Evolutionary conservation across 2,797 vertebrate species (phyloP).

Genomic region (Pangasius krempfi): DNA sequence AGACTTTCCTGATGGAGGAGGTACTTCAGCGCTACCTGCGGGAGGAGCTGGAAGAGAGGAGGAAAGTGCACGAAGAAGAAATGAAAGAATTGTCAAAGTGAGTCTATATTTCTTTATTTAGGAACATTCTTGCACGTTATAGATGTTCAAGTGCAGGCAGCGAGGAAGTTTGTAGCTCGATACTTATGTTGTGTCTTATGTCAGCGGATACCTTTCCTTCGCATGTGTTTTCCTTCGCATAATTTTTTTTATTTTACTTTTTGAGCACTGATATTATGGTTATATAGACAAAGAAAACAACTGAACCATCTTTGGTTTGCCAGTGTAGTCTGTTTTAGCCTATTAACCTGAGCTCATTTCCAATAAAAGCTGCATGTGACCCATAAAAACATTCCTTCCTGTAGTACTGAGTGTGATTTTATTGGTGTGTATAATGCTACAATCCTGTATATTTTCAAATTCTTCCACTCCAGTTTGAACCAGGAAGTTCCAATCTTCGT

Average conservation of each 20-base stretch:
- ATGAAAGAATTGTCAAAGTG: constrained; percentile 92
- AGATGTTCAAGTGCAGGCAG: neutral
- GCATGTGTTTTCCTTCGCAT: too few species aligned
- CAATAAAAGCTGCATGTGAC: neutral
- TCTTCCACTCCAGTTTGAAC: constrained; percentile 78
- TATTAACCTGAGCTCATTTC: neutral
- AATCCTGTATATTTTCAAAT: neutral
- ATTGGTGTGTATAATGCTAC: neutral
- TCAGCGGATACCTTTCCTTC: neutral
- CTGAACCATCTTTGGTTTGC: neutral
- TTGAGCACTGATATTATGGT: neutral
- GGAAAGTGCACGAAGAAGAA: constrained; percentile 90
- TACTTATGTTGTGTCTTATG: too few species aligned
- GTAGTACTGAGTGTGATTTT: neutral
- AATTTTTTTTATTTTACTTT: neutral
- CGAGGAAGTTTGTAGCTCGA: neutral
- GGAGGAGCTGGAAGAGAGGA: constrained; percentile 87
- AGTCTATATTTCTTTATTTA: constrained; percentile 51
- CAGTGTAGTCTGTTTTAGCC: neutral
- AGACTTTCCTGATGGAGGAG: constrained; percentile 88
- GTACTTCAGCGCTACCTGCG: constrained; percentile 84
- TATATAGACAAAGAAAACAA: neutral
- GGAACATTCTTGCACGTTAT: neutral
- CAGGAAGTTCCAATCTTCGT: constrained; percentile 96
- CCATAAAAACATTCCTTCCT: neutral